phyloP scores from a whole-genome alignment of 2,113 vertebrate genomes.

The Dipodomys spectabilis region DNA sequence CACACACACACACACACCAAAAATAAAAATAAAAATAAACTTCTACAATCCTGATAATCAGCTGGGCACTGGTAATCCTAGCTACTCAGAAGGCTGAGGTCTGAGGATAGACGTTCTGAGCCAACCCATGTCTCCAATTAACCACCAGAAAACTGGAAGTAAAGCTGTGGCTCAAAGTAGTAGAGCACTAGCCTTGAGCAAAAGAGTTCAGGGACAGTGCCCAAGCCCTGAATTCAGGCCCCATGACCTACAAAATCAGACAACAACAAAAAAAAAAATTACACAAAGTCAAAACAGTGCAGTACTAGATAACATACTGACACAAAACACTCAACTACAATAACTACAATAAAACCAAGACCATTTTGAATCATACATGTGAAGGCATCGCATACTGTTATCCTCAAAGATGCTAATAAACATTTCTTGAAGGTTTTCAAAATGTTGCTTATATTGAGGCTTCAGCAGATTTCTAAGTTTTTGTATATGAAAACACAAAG shows the following conservation, averaged over 20 bases:
- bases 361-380: background rate
- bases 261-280: conserved; percentile 14
- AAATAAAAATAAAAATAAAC: background rate
- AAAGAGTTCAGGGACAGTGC: too few species aligned
- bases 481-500: too few species aligned
- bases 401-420: background rate
- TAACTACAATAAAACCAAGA: conserved; percentile 44
- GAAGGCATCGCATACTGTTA: background rate
- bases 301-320: background rate
- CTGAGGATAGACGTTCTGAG: too few species aligned
- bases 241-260: too few species aligned
- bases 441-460: background rate
- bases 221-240: too few species aligned
- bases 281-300: background rate
- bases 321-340: background rate
- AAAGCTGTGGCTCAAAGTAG: too few species aligned
- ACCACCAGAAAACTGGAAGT: too few species aligned
- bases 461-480: conserved; percentile 19
- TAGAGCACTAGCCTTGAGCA: too few species aligned
- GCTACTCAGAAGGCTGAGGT: too few species aligned
- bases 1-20: background rate
- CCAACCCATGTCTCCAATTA: too few species aligned
- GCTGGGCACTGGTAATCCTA: too few species aligned
- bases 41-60: background rate
- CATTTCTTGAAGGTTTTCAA: background rate